A percentile compares a stretch with the other conserved stretches of the same genome.
Conservation (phyloP, 2,797 vertebrate species). For the Calcarius lapponicus region DNA sequence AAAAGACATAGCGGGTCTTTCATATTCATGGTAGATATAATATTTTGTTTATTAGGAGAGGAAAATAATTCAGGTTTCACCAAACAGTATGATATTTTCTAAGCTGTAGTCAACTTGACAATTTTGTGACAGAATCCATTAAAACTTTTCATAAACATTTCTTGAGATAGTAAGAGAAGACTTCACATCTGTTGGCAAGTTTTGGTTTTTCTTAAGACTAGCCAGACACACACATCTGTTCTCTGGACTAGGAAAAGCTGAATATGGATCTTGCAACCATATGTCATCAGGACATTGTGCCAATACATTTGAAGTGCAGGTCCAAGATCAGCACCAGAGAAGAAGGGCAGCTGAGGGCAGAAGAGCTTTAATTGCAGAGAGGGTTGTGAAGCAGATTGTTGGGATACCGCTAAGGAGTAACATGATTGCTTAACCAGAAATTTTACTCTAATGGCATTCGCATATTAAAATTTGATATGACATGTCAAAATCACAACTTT, state of each 20-base stretch:
- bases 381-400: background rate
- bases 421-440: background rate
- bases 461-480: background rate
- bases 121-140: background rate
- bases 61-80: background rate
- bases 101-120: background rate
- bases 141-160: background rate
- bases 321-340: background rate
- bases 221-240: background rate
- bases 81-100: background rate
- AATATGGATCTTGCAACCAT: background rate
- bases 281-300: background rate
- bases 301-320: background rate
- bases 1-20: background rate
- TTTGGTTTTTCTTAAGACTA: background rate
- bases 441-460: background rate
- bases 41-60: background rate
- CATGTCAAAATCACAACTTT: background rate
- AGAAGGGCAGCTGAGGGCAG: background rate
- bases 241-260: background rate
- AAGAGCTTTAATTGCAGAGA: background rate
- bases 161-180: background rate
- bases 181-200: background rate
- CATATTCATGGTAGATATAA: background rate
- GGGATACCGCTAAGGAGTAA: background rate